phyloP scores from a whole-genome alignment of 2,113 vertebrate species.

The Podilymbus podiceps region DNA sequence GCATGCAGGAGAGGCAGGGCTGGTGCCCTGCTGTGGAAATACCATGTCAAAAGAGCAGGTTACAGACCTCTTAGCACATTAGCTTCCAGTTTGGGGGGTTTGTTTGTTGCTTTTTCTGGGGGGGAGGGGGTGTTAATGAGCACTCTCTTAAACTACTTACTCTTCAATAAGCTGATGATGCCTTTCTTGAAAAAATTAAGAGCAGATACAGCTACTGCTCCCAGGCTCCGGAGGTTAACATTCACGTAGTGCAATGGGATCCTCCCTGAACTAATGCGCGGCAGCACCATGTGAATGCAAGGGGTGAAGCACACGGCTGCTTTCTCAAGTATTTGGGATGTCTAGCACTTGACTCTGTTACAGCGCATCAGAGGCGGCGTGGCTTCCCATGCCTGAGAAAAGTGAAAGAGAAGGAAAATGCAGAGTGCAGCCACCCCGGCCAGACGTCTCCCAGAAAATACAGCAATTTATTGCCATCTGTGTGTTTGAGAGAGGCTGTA shows the following conservation, averaged over 20 bases:
- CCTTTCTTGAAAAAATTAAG: not conserved
- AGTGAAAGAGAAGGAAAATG: not conserved
- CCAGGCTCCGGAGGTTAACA: not conserved
- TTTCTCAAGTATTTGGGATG: not conserved
- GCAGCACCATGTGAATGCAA: not conserved
- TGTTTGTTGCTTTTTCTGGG: not conserved
- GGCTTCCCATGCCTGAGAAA: not conserved
- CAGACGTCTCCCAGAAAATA: not conserved
- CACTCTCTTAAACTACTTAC: not conserved
- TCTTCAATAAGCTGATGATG: not conserved
- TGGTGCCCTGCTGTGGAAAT: not conserved
- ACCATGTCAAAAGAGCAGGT: not conserved
- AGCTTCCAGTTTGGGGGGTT: not conserved
- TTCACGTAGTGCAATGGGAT: not conserved
- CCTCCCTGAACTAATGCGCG: not conserved
- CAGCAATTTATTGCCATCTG: not conserved
- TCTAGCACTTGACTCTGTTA: not conserved
- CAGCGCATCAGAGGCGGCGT: not conserved
- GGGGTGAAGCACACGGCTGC: not conserved
- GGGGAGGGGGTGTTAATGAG: not conserved
- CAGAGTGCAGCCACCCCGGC: accelerated
- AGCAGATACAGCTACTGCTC: not conserved
- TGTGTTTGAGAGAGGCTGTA: not conserved
- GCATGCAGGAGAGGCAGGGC: not conserved
- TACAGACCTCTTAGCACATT: not conserved